A percentile compares a stretch with the other conserved stretches of the same genome.
Evolutionary conservation across 2,113 vertebrate species (phyloP).

Genomic region (Peromyscus californicus): DNA sequence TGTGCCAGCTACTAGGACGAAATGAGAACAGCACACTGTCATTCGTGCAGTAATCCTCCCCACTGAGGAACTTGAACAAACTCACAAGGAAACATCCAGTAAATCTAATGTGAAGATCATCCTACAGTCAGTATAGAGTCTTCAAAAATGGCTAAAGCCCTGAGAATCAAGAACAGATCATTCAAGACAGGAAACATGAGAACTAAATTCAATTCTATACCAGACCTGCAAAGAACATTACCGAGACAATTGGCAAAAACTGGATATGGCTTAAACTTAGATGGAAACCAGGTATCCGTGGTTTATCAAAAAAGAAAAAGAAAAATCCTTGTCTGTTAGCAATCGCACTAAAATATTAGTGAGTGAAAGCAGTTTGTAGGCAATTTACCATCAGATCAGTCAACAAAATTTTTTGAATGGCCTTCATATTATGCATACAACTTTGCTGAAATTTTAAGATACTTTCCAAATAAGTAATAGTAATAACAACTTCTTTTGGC

Average conservation of each 20-base stretch:
- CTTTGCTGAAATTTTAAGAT: not conserved
- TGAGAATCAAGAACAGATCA: not conserved
- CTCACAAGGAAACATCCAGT: not conserved
- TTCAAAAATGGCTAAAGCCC: constrained; percentile 9
- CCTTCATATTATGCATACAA: not conserved
- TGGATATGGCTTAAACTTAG: not conserved
- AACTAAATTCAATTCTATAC: not conserved
- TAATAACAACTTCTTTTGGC: not conserved
- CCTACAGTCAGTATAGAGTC: not conserved
- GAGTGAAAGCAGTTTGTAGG: not conserved
- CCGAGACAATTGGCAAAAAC: not conserved
- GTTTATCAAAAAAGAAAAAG: no score
- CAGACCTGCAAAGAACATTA: not conserved
- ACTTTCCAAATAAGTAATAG: constrained; percentile 30
- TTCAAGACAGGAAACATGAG: not conserved
- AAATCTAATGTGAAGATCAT: not conserved
- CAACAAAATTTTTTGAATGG: not conserved
- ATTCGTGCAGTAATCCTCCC: not conserved
- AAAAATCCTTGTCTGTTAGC: not conserved
- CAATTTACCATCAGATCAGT: not conserved
- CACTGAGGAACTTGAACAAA: not conserved
- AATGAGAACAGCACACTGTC: not conserved
- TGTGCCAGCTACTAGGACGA: not conserved
- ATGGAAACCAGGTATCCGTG: not conserved
- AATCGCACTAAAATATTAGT: not conserved